Evolutionary conservation across 92 coral and sea anemone species (phyloP), one percentile per base, ranked within the genome.

Genomic region (Siderastrea siderea): DNA sequence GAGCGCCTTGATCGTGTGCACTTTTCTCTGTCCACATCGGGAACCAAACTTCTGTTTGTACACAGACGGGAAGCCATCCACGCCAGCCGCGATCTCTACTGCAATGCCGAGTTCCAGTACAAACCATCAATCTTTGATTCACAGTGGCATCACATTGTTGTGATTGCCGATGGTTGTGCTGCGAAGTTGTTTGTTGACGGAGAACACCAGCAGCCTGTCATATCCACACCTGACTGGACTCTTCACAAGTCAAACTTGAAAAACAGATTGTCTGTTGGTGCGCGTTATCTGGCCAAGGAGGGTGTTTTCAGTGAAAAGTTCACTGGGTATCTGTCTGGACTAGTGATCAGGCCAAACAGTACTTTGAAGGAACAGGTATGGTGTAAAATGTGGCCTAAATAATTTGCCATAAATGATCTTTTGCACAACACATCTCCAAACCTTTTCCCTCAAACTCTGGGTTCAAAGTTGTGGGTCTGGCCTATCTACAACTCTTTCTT

Each of bases 131-230:
- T 98, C 68, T 95, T 95, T 75, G 95, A 98, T 84, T 59, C 78
- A 38, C 79, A 87, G 58, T 98, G 99, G 99, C 99, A 98, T 84
- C 99, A 98, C 45, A 78, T 98, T 50, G 72, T 92, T 0, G 87
- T 93, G 45, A 83, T 94, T 10, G 98, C 93, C 3, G 88, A 85
- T 47, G 95, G 98, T 47, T 94, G 98, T 26, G 45, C 78, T 59
- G 93, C 90, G 26, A 92, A 77, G 84, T 58, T 92, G 89, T 90
- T 79, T 74, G 81, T 96, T 6, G 97, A 92, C 84, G 96, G 96
- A 16, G 67, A 79, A 53, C 84, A 80, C 53, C 72, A 78, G 55
- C 47, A 75, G 6, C 78, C 96, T 26, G 77, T 57, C 54, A 70
- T 80, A 14, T 52, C 82, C 13, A 91, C 86, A 54, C 77, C 96